These are phyloP conservation scores for Dreissena rostriformis DNA, from an alignment of 1,140 invertebrate species.

Conservation along the genomic window DNA sequence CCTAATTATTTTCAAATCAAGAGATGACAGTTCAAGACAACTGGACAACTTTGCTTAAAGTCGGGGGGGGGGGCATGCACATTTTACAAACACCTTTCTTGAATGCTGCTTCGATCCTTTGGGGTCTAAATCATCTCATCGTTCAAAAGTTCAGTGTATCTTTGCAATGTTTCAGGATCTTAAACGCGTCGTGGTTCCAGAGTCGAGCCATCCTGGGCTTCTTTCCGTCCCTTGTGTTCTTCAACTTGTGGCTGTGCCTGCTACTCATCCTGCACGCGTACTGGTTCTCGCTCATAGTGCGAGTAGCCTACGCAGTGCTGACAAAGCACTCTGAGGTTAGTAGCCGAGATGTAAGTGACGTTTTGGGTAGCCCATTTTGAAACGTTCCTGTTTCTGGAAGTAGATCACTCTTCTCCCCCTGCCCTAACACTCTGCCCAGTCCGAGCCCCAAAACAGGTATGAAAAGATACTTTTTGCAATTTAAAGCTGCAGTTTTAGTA, in stretches of 20 bases:
- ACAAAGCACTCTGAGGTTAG: constrained; percentile 62
- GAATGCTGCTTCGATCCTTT: no score
- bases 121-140: no score
- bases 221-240: constrained; percentile 83
- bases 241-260: constrained; percentile 92
- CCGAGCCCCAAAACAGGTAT: not conserved
- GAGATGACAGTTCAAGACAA: no score
- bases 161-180: constrained; percentile 32
- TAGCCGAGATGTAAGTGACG: not conserved
- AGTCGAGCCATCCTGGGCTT: constrained; percentile 87
- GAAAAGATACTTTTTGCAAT: not conserved
- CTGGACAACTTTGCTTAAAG: no score
- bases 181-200: constrained; percentile 84
- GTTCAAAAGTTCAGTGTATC: no score
- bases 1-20: no score
- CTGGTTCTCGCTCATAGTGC: constrained; percentile 97
- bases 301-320: constrained; percentile 87
- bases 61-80: no score
- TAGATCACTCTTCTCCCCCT: not conserved
- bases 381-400: not conserved
- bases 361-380: not conserved
- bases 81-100: no score
- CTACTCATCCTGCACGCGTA: constrained; percentile 94
- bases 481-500: not conserved
- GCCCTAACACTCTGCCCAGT: not conserved